Evolutionary conservation across 2,888 invertebrate genomes (phyloP), one percentile per base, ranked within the genome.

Genomic region (Drosophila merina): DNA sequence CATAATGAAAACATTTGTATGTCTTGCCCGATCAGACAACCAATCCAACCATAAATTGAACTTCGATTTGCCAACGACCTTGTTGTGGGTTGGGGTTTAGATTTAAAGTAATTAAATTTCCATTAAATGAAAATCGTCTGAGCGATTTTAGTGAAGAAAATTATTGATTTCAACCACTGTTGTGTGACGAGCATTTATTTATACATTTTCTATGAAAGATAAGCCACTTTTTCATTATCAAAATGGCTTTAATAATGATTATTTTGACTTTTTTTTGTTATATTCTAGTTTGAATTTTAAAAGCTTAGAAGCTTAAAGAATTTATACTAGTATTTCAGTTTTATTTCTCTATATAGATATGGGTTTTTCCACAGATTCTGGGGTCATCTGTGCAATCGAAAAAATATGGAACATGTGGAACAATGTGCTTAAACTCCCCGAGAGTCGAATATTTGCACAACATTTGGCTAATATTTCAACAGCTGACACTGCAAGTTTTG

Each of bases 1-100:
- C 40, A 70, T 78, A 78, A 81, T 79, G 52, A 66, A 76, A 54
- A 45, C 72, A 76, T 79, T 81, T 72, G 72, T 81, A 81, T 79
- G 72, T 45, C 45, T 14, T 50, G 54, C 28, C 44, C 58, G 28
- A 31, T 20, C 40, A 7, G 20, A 28, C 28, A 51, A 36, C 40
- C 48, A 33, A 14, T 48, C 48, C 48, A 50, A 50, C 49, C 36
- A 60, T 59, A 40, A 63, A 62, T 28, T 40, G 44, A 25, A 40
- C 60, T 45, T 59, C 63, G 63, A 47, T 60, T 62, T 64, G 60
- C 40, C 52, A 48, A 12, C 48, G 62, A 28, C 64, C 64, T 54
- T 33, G 64, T 36, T 44, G 44, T 14, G 47, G 38, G 26, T 14
- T 31, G 12, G 8, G 12, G 9, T 38, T 9, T 4, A 26, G 4